These are phyloP conservation scores for Drosophila barbarae DNA, from an alignment of 2,888 invertebrate species.

Conservation along the genomic window DNA sequence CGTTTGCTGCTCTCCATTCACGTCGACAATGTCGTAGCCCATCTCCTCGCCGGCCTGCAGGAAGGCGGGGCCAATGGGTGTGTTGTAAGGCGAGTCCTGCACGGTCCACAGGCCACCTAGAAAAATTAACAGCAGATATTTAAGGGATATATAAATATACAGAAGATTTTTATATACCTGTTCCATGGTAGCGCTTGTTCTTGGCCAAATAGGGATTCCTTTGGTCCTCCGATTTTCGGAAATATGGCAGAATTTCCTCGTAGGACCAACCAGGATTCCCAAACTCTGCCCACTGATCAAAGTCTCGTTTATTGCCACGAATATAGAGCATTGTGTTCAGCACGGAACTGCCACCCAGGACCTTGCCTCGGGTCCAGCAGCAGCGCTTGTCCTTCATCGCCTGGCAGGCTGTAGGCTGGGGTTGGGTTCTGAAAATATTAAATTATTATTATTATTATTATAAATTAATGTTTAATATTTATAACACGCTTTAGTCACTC, in stretches of 20 bases:
- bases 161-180: slow-evolving; percentile 80
- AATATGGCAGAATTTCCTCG: slow-evolving; percentile 89
- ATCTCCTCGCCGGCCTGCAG: slow-evolving; percentile 94
- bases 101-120: slow-evolving; percentile 80
- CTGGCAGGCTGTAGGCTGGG: slow-evolving; percentile 90
- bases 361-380: slow-evolving; percentile 94
- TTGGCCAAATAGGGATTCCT: slow-evolving; percentile 91
- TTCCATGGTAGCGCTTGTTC: slow-evolving; percentile 85
- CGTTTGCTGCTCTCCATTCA: slow-evolving; percentile 92
- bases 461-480: no score
- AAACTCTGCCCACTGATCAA: slow-evolving; percentile 90
- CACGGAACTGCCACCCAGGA: slow-evolving; percentile 92
- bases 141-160: not conserved
- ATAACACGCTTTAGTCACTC: no score
- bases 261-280: slow-evolving; percentile 95
- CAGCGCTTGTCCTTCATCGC: slow-evolving; percentile 92
- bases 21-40: slow-evolving; percentile 92
- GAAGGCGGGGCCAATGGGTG: slow-evolving; percentile 91
- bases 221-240: slow-evolving; percentile 93
- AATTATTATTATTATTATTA: no score
- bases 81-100: slow-evolving; percentile 80
- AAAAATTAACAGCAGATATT: not conserved
- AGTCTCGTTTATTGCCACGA: slow-evolving; percentile 92
- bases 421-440: slow-evolving; percentile 83
- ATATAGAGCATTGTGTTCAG: slow-evolving; percentile 95